These are phyloP conservation scores for Agrochola litura DNA, from an alignment of 2,888 invertebrate species.

Conservation along the genomic window DNA sequence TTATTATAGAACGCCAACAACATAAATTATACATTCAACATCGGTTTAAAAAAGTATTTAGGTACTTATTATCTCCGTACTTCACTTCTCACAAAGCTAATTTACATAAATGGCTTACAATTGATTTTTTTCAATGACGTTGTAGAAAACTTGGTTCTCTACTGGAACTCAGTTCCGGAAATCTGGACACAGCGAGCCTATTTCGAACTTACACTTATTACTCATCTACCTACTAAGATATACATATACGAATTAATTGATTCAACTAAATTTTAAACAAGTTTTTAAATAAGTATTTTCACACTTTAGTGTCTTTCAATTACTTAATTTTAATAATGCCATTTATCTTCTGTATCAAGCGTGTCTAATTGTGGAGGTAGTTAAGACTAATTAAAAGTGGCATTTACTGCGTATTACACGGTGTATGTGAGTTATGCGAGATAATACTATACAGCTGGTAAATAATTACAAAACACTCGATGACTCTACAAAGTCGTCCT, in stretches of 20 bases:
- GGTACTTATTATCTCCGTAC: too few relatives aligned
- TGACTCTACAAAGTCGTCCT: constrained; percentile 6
- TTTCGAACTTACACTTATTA: background rate
- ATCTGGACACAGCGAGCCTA: background rate
- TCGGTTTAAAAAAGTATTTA: too few relatives aligned
- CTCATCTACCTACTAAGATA: background rate
- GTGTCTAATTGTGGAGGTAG: constrained; percentile 2
- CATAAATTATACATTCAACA: too few relatives aligned
- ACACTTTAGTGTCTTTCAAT: too few relatives aligned
- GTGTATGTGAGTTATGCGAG: constrained; percentile 1
- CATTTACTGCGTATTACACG: background rate
- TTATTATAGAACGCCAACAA: too few relatives aligned
- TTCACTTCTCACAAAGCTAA: background rate
- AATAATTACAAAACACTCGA: constrained; percentile 21
- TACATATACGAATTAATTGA: background rate
- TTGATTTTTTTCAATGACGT: background rate
- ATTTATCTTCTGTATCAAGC: background rate
- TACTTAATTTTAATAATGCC: background rate
- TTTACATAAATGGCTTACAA: background rate
- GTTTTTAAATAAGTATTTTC: background rate
- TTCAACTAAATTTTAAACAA: background rate
- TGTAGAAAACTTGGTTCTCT: background rate
- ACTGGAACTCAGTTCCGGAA: background rate
- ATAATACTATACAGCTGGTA: background rate
- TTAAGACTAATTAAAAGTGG: background rate